phyloP scores from a whole-genome alignment of 2,113 vertebrate species.

The Pardalotus punctatus region DNA sequence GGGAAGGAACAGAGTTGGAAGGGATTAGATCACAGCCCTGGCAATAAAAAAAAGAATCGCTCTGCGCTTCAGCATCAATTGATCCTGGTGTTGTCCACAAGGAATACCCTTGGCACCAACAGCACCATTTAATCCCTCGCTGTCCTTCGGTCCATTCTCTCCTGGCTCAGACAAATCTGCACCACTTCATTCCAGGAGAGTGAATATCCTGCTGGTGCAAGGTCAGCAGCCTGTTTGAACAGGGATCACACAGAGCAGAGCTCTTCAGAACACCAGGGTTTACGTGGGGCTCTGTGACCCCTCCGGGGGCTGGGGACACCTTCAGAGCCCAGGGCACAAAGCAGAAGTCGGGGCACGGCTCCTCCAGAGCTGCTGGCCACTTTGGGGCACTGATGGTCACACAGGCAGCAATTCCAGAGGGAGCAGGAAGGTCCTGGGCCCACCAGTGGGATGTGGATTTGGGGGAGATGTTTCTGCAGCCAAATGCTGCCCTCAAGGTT shows the following conservation, averaged over 20 bases:
- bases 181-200: background rate
- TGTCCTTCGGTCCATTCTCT: background rate
- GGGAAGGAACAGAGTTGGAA: background rate
- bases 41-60: background rate
- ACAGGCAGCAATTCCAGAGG: background rate
- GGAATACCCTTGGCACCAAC: background rate
- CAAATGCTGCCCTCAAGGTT: background rate
- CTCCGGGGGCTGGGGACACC: background rate
- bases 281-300: rapidly evolving
- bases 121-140: background rate
- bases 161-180: background rate
- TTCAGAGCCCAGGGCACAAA: background rate
- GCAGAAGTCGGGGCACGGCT: background rate
- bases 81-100: background rate
- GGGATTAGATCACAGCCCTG: background rate
- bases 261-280: background rate
- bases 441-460: background rate
- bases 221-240: background rate
- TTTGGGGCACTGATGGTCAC: background rate
- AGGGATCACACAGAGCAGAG: background rate
- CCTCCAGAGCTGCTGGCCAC: background rate
- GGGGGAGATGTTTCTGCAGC: background rate
- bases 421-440: background rate
- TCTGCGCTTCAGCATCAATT: background rate
- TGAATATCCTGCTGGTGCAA: background rate